These are phyloP conservation scores for Drosophila nannoptera DNA, from an alignment of 1,140 invertebrate species.

Conservation along the genomic window DNA sequence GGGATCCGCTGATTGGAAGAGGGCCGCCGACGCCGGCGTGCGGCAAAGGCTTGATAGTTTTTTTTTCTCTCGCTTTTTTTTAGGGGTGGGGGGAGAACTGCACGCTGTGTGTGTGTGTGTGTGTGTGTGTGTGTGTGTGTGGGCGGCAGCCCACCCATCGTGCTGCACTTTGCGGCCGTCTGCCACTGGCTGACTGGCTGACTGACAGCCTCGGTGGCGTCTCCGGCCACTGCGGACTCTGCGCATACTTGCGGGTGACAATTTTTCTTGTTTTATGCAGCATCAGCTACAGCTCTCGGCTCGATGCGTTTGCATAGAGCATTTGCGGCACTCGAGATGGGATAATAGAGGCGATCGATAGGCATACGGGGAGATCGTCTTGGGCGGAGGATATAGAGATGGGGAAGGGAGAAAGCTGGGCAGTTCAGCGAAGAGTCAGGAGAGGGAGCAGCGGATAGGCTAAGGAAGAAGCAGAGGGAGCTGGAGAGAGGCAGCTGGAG, in stretches of 20 bases:
- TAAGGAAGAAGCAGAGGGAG: too few species aligned
- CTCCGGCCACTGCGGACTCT: constrained; percentile 22
- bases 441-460: too few species aligned
- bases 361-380: too few species aligned
- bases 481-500: too few species aligned
- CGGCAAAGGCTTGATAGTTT: constrained; percentile 63
- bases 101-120: too few species aligned
- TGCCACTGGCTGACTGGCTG: constrained; percentile 67
- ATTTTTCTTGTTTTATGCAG: constrained; percentile 54
- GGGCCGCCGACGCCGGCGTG: constrained; percentile 32
- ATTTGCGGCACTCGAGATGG: not conserved
- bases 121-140: too few species aligned
- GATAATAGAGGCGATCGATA: too few species aligned
- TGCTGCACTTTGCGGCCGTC: constrained; percentile 67
- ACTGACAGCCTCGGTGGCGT: constrained; percentile 40
- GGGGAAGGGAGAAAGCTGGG: too few species aligned
- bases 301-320: constrained; percentile 1
- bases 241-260: constrained; percentile 67
- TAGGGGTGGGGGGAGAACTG: constrained; percentile 13
- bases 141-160: constrained; percentile 25
- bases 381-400: too few species aligned
- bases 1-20: constrained; percentile 75
- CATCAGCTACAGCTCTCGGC: constrained; percentile 28
- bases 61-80: constrained; percentile 8
- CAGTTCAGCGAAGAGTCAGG: too few species aligned